Evolutionary conservation across 2,888 invertebrate genomes (phyloP).

Genomic region (Zygaena filipendulae): DNA sequence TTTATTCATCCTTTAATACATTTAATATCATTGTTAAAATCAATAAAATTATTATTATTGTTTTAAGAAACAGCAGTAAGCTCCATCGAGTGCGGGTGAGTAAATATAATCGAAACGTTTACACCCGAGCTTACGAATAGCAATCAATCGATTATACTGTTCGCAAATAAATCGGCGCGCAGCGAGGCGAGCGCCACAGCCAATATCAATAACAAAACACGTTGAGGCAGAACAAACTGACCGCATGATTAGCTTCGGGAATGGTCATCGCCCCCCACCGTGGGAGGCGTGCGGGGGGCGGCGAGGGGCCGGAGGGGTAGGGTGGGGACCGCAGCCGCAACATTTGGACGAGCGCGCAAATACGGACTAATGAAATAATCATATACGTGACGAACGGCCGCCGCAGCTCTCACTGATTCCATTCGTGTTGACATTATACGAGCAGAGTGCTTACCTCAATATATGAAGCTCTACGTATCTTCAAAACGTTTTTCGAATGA

Average conservation of each 20-base stretch:
- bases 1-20: too few species aligned
- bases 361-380: constrained; percentile 68
- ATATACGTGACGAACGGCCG: constrained; percentile 60
- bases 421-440: constrained; percentile 38
- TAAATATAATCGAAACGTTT: constrained; percentile 66
- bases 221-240: constrained; percentile 69
- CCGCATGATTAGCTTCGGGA: constrained; percentile 67
- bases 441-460: constrained; percentile 19
- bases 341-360: constrained; percentile 63
- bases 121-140: constrained; percentile 47
- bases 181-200: constrained; percentile 58
- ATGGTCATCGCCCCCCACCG: constrained; percentile 52
- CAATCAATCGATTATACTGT: constrained; percentile 68
- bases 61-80: too few species aligned
- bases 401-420: constrained; percentile 46
- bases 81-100: too few species aligned
- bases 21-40: too few species aligned
- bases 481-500: not conserved
- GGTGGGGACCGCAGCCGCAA: constrained; percentile 35
- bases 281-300: constrained; percentile 14
- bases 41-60: too few species aligned
- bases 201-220: constrained; percentile 69
- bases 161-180: constrained; percentile 65
- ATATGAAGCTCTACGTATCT: too few species aligned
- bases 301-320: constrained; percentile 18